phyloP scores from a whole-genome alignment of 2,797 vertebrate genomes.

The Natrix natrix region DNA sequence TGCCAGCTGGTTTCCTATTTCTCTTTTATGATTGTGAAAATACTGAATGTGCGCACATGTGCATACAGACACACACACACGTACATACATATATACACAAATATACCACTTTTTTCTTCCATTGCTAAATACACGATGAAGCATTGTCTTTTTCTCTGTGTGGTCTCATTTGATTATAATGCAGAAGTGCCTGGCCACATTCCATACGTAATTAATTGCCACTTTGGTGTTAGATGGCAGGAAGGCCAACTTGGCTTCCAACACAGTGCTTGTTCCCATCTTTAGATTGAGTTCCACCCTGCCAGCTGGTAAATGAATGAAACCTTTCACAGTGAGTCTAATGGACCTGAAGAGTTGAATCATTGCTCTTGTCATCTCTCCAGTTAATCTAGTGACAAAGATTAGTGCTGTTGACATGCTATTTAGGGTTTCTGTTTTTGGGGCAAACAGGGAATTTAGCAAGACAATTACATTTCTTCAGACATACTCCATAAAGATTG shows the following conservation, averaged over 20 bases:
- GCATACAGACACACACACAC: too few relatives aligned
- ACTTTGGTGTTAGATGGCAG: slow-evolving; percentile 74
- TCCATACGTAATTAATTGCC: slow-evolving; percentile 74
- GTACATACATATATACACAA: neutral
- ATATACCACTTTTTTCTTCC: neutral
- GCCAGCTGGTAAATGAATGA: slow-evolving; percentile 75
- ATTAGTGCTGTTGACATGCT: slow-evolving; percentile 43
- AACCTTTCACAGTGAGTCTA: slow-evolving; percentile 67
- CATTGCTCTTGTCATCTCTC: slow-evolving; percentile 55
- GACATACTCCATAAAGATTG: neutral
- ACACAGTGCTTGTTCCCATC: slow-evolving; percentile 53
- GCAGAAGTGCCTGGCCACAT: slow-evolving; percentile 63
- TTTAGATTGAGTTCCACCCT: slow-evolving; percentile 56
- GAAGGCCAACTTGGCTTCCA: slow-evolving; percentile 25
- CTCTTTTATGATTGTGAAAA: slow-evolving; percentile 18
- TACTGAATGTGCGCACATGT: neutral
- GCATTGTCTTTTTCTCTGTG: slow-evolving; percentile 64
- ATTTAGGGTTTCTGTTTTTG: slow-evolving; percentile 55
- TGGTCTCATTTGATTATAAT: slow-evolving; percentile 71
- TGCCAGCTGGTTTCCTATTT: slow-evolving; percentile 39
- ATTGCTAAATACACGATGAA: slow-evolving; percentile 38
- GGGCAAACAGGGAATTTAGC: slow-evolving; percentile 49
- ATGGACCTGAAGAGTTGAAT: slow-evolving; percentile 51
- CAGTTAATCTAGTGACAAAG: slow-evolving; percentile 58
- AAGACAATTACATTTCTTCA: neutral